Base-by-base conservation (phyloP, 2,113 vertebrate genomes). In the Mastomys natalensis region DNA sequence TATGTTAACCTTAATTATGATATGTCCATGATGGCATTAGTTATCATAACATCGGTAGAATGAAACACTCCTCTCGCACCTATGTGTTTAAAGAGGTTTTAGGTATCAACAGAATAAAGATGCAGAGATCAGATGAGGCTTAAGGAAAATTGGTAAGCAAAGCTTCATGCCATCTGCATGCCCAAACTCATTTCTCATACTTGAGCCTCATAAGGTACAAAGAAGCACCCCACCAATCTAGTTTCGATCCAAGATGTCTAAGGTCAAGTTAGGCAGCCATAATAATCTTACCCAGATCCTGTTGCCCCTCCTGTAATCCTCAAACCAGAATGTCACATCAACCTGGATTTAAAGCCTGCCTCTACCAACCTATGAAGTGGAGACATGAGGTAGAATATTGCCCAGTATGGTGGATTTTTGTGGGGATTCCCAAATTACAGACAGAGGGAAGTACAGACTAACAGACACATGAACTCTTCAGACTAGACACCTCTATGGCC, bases 61-160 rank as follows among this genome's bases (percentile, higher is more conserved):
- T 72, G 1, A 89, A 92, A 89, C 40, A 8, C 40, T 70, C 68
- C 16, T 80, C 16, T 13, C 1, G 72, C 34, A 88, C 80, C 43
- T 81, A 16, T 81, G 29, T 31, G 48, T 93, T 92, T 80, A 21
- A 82, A 82, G 62, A 92, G 62, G 76, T 87, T 94, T 64, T 19
- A 86, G 66, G 68, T 95, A 43, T 92, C 91, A 45, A 11, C 21
- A 34, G 43, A 45, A 16, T 90, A 70, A 74, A 55, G 51, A 64
- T 62, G 51, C 37, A 26, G 55, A 82, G 8, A 29, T 82, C 5
- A 88, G 26, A 37, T 3, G 26, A 48, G 29, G 51, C 48, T 76
- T 86, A 77, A 80, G 58, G 48, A 95, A 40, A 93, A 74, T 8
- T 6, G 2, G 24, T 29, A 22, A 26, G 13, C 53, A 31, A 62